Conservation (phyloP, 2,797 vertebrate genomes). For the Tragopan temminckii region DNA sequence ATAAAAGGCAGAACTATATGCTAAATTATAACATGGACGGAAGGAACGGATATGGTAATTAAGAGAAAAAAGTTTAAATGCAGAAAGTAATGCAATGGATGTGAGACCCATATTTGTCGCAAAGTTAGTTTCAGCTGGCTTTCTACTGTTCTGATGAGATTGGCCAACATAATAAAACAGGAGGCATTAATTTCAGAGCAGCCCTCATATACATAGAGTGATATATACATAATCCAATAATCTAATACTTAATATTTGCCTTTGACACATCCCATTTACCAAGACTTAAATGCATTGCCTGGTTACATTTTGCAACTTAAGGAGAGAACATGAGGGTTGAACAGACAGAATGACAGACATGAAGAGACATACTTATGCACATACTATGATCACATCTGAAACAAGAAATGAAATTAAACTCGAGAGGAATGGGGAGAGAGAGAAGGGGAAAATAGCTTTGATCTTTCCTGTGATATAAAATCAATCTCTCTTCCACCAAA, state of each 20-base stretch:
- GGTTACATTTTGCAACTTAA: neutral
- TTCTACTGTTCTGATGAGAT: neutral
- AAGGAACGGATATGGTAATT: neutral
- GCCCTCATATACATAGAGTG: neutral
- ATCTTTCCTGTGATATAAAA: neutral
- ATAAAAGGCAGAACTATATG: neutral
- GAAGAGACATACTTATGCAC: neutral
- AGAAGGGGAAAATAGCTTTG: neutral
- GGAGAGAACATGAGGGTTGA: neutral
- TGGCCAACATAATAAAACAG: too few relatives aligned
- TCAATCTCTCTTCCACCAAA: neutral
- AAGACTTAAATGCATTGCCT: neutral
- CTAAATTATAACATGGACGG: neutral
- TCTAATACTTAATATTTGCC: neutral
- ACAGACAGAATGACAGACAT: neutral
- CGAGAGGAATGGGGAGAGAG: neutral
- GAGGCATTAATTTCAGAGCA: too few relatives aligned
- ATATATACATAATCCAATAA: neutral
- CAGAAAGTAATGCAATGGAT: neutral
- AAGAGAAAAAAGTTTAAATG: neutral
- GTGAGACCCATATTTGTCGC: neutral
- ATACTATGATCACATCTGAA: neutral
- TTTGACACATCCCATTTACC: neutral
- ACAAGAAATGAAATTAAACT: neutral
- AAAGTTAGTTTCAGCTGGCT: neutral